A percentile compares a stretch with the other conserved stretches of the same genome.
phyloP scores from a whole-genome alignment of 2,888 invertebrate genomes.

The Lasioglossum vierecki region DNA sequence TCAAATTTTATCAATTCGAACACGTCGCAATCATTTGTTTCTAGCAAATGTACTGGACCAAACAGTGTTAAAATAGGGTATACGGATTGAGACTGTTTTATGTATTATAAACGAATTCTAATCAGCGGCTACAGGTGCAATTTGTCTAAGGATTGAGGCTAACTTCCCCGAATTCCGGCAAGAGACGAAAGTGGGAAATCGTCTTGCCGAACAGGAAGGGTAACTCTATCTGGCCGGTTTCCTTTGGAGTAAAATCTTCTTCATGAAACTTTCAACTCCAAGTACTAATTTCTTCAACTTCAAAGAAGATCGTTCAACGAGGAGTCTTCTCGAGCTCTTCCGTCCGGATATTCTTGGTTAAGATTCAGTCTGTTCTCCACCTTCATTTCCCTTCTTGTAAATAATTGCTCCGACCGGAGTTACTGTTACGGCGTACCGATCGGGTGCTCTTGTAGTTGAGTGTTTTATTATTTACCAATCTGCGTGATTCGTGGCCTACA shows the following conservation, averaged over 20 bases:
- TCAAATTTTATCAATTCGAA: not conserved
- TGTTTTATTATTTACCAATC: not conserved
- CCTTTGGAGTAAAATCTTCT: not conserved
- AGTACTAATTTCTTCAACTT: constrained; percentile 14
- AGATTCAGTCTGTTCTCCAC: not conserved
- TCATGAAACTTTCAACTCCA: not conserved
- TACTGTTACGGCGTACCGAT: not conserved
- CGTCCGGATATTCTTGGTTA: not conserved
- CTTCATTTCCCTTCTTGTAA: constrained; percentile 8
- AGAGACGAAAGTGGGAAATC: not conserved
- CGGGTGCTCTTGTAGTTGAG: not conserved
- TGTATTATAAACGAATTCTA: not conserved
- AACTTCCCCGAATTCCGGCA: not conserved
- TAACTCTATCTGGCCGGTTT: not conserved
- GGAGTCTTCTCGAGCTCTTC: not conserved
- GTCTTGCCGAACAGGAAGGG: not conserved
- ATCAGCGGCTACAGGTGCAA: not conserved
- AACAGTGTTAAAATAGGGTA: too few relatives aligned
- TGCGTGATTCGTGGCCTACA: not conserved
- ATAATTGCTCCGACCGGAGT: not conserved
- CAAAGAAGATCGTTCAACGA: constrained; percentile 5
- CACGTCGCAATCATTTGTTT: too few relatives aligned
- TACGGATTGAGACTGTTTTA: too few relatives aligned
- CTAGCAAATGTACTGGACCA: too few relatives aligned
- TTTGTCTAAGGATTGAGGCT: not conserved